These are phyloP conservation scores for Sialia sialis DNA, from an alignment of 2,113 vertebrate species.

Conservation along the genomic window DNA sequence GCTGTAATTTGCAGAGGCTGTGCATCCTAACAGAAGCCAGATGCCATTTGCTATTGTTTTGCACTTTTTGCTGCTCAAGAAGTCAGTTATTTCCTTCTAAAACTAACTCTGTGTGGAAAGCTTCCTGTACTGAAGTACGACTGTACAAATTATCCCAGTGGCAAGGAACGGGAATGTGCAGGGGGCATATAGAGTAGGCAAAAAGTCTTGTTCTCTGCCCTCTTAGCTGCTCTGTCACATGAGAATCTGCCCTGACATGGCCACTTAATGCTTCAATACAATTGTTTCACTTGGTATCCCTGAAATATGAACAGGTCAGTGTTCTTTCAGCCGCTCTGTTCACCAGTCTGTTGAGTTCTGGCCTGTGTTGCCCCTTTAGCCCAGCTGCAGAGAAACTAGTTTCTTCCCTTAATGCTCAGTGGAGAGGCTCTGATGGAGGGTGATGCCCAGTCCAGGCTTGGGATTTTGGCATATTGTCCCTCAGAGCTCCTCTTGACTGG, in stretches of 20 bases:
- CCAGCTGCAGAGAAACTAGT: background rate
- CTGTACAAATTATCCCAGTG: background rate
- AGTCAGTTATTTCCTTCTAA: background rate
- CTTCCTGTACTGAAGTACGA: background rate
- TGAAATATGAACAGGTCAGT: background rate
- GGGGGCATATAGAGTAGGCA: background rate
- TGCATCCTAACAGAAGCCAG: background rate
- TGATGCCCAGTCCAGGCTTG: background rate
- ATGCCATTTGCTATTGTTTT: background rate
- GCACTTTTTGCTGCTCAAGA: background rate
- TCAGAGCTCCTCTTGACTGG: background rate
- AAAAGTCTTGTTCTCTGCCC: background rate
- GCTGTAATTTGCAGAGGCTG: background rate
- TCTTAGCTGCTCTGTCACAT: rapidly evolving
- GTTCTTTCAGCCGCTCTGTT: background rate
- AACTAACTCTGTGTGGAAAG: background rate
- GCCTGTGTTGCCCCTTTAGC: background rate
- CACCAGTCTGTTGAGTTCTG: background rate
- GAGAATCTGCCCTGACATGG: rapidly evolving
- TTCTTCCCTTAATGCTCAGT: background rate
- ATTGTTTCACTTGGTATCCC: background rate
- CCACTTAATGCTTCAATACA: background rate
- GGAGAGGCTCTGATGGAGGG: background rate
- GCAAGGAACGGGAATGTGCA: background rate
- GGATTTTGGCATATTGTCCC: background rate